Conservation (phyloP, 2,113 vertebrate genomes). For the Psammodynastes pulverulentus region DNA sequence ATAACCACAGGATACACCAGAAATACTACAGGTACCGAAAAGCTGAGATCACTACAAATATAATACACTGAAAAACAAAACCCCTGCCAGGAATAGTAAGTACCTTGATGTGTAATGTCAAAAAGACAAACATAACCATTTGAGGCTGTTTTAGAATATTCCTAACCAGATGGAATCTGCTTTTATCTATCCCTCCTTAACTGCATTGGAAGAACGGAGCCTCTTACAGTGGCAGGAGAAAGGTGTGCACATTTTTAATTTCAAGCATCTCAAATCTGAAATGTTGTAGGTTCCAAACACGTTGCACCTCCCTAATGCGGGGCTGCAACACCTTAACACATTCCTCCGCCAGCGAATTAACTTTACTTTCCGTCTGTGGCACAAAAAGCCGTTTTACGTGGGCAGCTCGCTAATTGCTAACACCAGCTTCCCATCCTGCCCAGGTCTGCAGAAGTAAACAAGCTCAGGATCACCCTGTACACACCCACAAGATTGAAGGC, state of each 20-base stretch:
- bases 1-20: not conserved
- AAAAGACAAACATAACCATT: not conserved
- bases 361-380: not conserved
- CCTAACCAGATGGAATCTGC: not conserved
- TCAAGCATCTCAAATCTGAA: not conserved
- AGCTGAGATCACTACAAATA: not conserved
- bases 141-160: not conserved
- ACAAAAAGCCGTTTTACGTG: not conserved
- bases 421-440: not conserved
- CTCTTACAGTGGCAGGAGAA: not conserved
- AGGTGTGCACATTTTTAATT: not conserved
- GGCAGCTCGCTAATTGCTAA: not conserved
- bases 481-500: not conserved
- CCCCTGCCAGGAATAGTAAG: not conserved
- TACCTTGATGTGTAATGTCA: not conserved
- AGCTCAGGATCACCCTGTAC: not conserved
- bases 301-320: not conserved
- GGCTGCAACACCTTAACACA: not conserved
- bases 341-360: not conserved
- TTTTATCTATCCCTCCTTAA: not conserved
- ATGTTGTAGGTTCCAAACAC: not conserved
- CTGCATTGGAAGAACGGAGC: not conserved
- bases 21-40: not conserved
- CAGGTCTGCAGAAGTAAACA: not conserved
- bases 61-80: not conserved